Percentiles rank a stretch among this genome's conserved stretches.
Conservation (phyloP, 2,888 invertebrate genomes). For the Aricia artaxerxes region DNA sequence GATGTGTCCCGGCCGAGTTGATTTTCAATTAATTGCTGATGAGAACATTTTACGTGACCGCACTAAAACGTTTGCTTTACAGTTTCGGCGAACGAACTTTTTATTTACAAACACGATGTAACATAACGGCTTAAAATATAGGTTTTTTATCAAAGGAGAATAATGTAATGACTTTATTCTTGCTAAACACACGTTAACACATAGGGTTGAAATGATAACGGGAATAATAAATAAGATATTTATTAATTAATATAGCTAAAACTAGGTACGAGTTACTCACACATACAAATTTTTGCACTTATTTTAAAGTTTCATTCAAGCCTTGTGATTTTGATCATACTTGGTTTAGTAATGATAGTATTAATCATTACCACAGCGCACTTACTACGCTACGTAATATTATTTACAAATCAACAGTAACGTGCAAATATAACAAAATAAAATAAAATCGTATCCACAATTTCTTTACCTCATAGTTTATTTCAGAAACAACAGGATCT, state of each 20-base stretch:
- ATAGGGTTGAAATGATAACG: no score
- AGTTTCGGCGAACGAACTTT: not conserved
- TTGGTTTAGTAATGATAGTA: not conserved
- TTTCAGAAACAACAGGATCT: constrained; percentile 63
- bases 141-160: not conserved
- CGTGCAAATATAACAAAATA: not conserved
- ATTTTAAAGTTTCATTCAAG: no score
- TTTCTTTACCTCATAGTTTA: constrained; percentile 51
- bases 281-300: not conserved
- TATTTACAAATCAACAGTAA: not conserved
- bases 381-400: not conserved
- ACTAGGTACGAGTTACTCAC: no score
- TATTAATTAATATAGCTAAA: no score
- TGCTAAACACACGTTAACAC: not conserved
- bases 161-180: not conserved
- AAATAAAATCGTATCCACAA: constrained; percentile 49
- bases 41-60: constrained; percentile 31
- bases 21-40: constrained; percentile 41
- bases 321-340: no score
- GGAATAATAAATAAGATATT: no score
- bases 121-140: not conserved
- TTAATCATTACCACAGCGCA: not conserved
- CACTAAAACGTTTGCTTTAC: constrained; percentile 14
- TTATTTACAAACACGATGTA: not conserved
- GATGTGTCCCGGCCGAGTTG: constrained; percentile 54